These are phyloP conservation scores for Chaetodon auriga DNA, from an alignment of 2,113 vertebrate species.

Conservation along the genomic window DNA sequence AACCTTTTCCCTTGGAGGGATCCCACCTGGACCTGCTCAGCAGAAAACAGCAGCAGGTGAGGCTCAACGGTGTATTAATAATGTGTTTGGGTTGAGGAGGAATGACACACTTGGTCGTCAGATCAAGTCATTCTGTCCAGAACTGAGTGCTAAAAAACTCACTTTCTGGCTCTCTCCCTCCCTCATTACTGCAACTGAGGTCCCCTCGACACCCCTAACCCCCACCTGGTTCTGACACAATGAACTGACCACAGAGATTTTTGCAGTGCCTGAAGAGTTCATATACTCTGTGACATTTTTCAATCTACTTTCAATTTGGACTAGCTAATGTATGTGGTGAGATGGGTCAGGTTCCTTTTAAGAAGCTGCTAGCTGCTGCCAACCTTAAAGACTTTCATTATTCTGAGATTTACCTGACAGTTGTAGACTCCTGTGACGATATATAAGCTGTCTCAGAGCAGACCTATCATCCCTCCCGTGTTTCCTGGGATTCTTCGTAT, in stretches of 20 bases:
- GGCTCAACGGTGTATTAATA: background rate
- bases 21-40: conserved; percentile 85
- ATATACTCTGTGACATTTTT: background rate
- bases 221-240: too few species aligned
- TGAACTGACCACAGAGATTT: background rate
- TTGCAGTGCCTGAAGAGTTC: background rate
- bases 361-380: background rate
- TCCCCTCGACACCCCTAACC: too few species aligned
- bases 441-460: background rate
- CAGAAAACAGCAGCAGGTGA: conserved; percentile 89
- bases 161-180: background rate
- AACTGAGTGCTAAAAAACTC: background rate
- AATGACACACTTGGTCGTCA: too few species aligned
- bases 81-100: background rate
- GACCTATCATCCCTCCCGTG: too few species aligned
- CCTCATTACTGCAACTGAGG: background rate
- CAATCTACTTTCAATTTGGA: background rate
- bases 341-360: conserved; percentile 6
- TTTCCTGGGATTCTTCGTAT: too few species aligned
- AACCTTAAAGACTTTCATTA: background rate
- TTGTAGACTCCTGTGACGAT: conserved; percentile 5
- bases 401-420: background rate
- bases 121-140: background rate
- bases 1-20: conserved; percentile 94
- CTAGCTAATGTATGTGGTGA: background rate